Conservation (phyloP, 2,113 vertebrate species). For the Eupsittula cactorum region DNA sequence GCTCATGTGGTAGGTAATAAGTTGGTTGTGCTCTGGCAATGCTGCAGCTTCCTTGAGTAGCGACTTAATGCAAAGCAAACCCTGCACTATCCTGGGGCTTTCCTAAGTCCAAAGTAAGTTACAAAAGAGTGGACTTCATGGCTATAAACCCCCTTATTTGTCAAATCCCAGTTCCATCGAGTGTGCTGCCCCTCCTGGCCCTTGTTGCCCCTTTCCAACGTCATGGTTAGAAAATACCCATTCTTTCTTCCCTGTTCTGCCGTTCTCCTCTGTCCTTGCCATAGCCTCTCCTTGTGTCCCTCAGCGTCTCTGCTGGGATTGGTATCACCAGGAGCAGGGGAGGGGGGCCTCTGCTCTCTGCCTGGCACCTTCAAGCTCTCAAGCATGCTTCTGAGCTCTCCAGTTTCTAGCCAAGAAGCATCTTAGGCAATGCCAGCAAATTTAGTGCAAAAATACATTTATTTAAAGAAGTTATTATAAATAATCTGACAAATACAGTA, state of each 20-base stretch:
- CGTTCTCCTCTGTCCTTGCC: background rate
- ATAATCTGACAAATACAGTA: conserved; percentile 48
- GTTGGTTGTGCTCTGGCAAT: background rate
- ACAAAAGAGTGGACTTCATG: background rate
- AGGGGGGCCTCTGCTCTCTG: background rate
- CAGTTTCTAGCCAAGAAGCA: background rate
- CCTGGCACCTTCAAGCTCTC: background rate
- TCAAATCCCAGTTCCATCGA: background rate
- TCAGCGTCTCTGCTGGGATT: background rate
- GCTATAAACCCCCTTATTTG: background rate
- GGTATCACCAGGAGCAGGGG: background rate
- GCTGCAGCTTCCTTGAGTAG: background rate
- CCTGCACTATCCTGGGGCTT: background rate
- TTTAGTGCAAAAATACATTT: conserved; percentile 65
- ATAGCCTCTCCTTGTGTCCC: background rate
- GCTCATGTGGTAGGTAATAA: background rate
- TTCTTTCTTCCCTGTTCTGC: background rate
- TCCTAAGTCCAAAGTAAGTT: background rate
- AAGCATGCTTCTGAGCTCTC: background rate
- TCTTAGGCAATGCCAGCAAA: background rate
- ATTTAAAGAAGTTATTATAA: conserved; percentile 72
- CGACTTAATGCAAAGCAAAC: background rate
- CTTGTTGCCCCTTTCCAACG: background rate
- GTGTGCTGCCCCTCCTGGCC: background rate
- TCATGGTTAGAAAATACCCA: background rate